Conservation (phyloP, 2,113 vertebrate species). For the Ciconia maguari region DNA sequence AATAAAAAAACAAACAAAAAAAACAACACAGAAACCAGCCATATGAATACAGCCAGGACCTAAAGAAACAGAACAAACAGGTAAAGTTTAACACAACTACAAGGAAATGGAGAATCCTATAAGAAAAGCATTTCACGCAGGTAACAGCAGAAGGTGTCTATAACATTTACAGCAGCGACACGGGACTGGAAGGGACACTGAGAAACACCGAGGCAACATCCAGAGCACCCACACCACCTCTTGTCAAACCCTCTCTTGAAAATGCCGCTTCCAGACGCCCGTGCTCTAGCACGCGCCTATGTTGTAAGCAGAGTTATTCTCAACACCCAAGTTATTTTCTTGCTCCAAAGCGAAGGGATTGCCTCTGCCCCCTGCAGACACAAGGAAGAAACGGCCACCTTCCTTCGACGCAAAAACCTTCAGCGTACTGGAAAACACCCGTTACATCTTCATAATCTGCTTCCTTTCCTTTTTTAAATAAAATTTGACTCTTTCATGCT, state of each 20-base stretch:
- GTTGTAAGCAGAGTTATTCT: background rate
- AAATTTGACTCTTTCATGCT: background rate
- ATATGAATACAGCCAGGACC: background rate
- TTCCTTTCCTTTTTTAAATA: background rate
- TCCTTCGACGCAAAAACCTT: background rate
- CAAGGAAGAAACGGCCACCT: background rate
- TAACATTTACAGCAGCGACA: too few relatives aligned
- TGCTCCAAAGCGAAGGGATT: background rate
- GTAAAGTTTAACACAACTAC: background rate
- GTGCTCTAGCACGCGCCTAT: background rate
- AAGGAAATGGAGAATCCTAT: background rate
- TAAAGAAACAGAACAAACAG: background rate
- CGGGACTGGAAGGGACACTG: background rate
- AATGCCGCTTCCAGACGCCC: background rate
- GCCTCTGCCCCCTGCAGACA: slow-evolving; percentile 28
- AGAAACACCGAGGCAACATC: background rate
- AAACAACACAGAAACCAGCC: background rate
- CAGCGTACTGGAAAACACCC: fast-evolving
- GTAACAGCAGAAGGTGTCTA: fast-evolving
- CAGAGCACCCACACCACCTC: background rate
- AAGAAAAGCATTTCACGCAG: background rate
- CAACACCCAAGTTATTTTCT: background rate
- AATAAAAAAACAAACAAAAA: background rate
- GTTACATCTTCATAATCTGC: background rate
- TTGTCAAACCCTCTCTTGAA: too few relatives aligned